Conservation (phyloP, 1,140 invertebrate genomes). For the Teleogryllus occipitalis region DNA sequence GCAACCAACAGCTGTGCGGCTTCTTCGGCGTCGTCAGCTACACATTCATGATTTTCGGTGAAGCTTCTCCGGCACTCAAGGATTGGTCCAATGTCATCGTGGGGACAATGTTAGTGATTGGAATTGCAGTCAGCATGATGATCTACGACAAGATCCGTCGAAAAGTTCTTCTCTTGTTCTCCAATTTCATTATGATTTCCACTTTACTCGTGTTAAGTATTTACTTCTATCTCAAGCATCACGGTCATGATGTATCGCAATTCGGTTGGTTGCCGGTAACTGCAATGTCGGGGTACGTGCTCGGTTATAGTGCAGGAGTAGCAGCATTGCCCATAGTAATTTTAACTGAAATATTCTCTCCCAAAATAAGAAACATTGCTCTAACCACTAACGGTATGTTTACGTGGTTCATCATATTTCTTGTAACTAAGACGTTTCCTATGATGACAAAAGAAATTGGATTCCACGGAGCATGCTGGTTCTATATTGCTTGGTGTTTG, state of each 20-base stretch:
- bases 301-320: constrained; percentile 40
- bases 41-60: constrained; percentile 48
- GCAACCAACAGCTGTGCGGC: constrained; percentile 36
- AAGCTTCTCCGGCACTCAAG: constrained; percentile 38
- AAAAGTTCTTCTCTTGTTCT: constrained; percentile 45
- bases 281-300: constrained; percentile 45
- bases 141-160: constrained; percentile 54
- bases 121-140: constrained; percentile 39
- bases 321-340: constrained; percentile 50
- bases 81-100: constrained; percentile 46
- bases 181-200: constrained; percentile 37
- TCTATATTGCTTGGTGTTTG: constrained; percentile 45
- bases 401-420: constrained; percentile 48
- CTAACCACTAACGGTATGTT: constrained; percentile 63
- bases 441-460: constrained; percentile 38
- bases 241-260: constrained; percentile 29
- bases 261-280: constrained; percentile 45
- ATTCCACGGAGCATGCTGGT: constrained; percentile 46
- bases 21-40: constrained; percentile 42
- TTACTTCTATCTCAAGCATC: constrained; percentile 37
- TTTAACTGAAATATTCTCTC: constrained; percentile 55
- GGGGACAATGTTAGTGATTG: constrained; percentile 37
- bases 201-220: constrained; percentile 35
- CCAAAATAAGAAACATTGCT: constrained; percentile 70
- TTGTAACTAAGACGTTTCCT: constrained; percentile 46